A percentile compares a stretch with the other conserved stretches of the same genome.
These are phyloP conservation scores for Ornithoptera alexandrae DNA, from an alignment of 2,888 invertebrate species.

Conservation along the genomic window DNA sequence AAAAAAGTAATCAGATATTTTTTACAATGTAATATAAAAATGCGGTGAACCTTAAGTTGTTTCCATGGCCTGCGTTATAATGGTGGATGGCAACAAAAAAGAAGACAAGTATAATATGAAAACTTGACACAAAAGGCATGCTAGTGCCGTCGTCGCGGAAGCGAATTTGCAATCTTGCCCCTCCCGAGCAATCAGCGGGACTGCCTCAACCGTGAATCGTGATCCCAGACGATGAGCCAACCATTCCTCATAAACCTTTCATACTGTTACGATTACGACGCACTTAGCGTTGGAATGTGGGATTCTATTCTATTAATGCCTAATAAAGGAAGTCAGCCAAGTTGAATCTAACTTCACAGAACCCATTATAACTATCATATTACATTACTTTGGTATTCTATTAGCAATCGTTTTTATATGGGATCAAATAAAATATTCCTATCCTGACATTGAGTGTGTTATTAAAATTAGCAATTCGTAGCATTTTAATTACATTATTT, in stretches of 20 bases:
- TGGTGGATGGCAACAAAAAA: not conserved
- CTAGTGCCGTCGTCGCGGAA: constrained; percentile 58
- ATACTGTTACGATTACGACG: constrained; percentile 48
- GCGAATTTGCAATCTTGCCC: constrained; percentile 46
- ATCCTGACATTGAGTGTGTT: not conserved
- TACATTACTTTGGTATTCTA: constrained; percentile 2
- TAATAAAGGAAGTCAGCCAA: constrained; percentile 43
- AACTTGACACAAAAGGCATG: constrained; percentile 45
- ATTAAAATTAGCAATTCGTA: constrained; percentile 5
- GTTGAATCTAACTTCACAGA: constrained; percentile 28
- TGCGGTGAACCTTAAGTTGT: not conserved
- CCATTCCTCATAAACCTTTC: constrained; percentile 52
- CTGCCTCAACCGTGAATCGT: constrained; percentile 46
- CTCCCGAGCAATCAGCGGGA: constrained; percentile 54
- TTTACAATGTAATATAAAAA: not conserved
- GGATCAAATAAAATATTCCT: constrained; percentile 4
- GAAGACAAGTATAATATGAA: constrained; percentile 27
- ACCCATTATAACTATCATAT: constrained; percentile 18
- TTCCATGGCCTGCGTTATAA: not conserved
- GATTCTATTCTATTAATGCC: constrained; percentile 48
- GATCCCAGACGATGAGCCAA: constrained; percentile 49
- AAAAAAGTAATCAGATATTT: not conserved
- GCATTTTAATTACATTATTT: not conserved
- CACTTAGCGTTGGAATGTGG: constrained; percentile 48
- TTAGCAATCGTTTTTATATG: constrained; percentile 5